Percentiles rank a stretch among this genome's conserved stretches.
Conservation (phyloP, 2,888 invertebrate genomes). For the Stramonita haemastoma region DNA sequence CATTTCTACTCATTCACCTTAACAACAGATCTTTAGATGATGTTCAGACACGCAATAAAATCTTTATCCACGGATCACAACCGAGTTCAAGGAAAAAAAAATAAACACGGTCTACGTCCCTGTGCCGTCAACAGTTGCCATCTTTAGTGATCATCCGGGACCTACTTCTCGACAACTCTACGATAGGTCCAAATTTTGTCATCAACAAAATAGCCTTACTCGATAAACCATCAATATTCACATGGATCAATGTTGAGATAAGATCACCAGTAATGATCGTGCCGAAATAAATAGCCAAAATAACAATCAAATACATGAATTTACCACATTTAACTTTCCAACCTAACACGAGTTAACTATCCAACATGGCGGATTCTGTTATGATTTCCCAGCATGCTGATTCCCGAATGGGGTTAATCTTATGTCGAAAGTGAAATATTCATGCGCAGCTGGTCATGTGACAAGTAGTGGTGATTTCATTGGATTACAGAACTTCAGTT, state of each 20-base stretch:
- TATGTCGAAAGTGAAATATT: conserved; percentile 47
- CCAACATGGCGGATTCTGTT: conserved; percentile 97
- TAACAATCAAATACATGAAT: conserved; percentile 41
- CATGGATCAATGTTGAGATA: conserved; percentile 33
- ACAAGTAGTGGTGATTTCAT: conserved; percentile 47
- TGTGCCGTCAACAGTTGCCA: conserved; percentile 31
- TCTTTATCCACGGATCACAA: neutral
- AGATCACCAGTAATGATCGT: conserved; percentile 45
- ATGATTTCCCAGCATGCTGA: conserved; percentile 83
- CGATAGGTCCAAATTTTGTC: conserved; percentile 38
- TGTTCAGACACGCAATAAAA: conserved; percentile 23
- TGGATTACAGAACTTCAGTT: conserved; percentile 46
- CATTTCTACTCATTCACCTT: conserved; percentile 43
- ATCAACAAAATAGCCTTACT: conserved; percentile 41
- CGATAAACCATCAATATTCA: conserved; percentile 15
- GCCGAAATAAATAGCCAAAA: conserved; percentile 45
- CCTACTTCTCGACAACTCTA: conserved; percentile 45
- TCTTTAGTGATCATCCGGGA: conserved; percentile 43
- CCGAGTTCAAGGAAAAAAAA: neutral
- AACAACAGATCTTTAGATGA: conserved; percentile 3
- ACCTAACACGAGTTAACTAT: conserved; percentile 76
- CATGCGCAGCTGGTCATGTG: conserved; percentile 62
- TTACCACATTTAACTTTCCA: conserved; percentile 44
- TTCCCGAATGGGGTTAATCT: conserved; percentile 70
- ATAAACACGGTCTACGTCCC: conserved; percentile 26